Percentiles rank a stretch among this genome's conserved stretches.
Conservation (phyloP, 2,888 invertebrate species). For the Eucriotettix oculatus region DNA sequence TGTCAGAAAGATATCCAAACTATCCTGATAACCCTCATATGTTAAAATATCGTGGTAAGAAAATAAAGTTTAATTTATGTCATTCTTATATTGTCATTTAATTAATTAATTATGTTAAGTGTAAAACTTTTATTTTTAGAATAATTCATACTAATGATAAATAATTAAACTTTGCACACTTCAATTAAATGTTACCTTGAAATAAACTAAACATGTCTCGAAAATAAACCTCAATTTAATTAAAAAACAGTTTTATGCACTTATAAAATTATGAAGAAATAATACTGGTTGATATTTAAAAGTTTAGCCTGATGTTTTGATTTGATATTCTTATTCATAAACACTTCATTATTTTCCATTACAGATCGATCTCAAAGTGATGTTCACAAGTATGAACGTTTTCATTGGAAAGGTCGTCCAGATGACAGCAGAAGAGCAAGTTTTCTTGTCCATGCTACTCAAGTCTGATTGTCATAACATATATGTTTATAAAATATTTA, state of each 20-base stretch:
- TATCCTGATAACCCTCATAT: constrained; percentile 13
- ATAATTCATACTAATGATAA: background rate
- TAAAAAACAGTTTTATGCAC: background rate
- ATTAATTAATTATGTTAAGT: background rate
- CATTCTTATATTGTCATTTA: background rate
- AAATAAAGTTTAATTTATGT: background rate
- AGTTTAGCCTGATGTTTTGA: background rate
- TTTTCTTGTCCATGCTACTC: constrained; percentile 10
- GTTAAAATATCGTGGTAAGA: constrained; percentile 28
- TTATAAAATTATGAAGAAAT: background rate
- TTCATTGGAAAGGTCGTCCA: constrained; percentile 11
- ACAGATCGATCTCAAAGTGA: constrained; percentile 42
- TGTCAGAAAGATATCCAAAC: constrained; percentile 7
- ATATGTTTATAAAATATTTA: too few species aligned
- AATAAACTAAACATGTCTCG: background rate
- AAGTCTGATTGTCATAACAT: constrained; percentile 3
- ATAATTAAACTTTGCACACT: background rate
- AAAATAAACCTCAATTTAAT: too few species aligned
- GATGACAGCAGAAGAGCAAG: constrained; percentile 5
- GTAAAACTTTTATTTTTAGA: background rate
- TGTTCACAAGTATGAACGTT: constrained; percentile 31
- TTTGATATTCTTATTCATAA: background rate
- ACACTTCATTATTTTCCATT: constrained; percentile 15
- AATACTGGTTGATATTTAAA: background rate
- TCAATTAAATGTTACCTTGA: background rate